Conservation (phyloP, 2,888 invertebrate genomes). For the Panzeria rudis region DNA sequence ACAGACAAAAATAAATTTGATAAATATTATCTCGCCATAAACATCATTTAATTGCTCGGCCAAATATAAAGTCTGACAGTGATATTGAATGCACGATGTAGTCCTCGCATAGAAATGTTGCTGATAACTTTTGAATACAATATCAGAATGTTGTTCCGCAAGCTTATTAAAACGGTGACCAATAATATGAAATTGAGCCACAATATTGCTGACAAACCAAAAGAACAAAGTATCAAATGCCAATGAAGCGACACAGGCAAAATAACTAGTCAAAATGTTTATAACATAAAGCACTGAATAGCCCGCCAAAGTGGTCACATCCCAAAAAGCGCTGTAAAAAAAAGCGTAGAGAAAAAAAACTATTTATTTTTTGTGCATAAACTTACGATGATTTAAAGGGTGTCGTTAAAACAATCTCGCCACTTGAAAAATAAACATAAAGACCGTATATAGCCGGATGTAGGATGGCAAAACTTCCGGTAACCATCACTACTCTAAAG, state of each 20-base stretch:
- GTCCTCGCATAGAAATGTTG: background rate
- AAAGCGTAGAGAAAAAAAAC: background rate
- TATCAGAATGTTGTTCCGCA: background rate
- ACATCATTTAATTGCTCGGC: slow-evolving; percentile 31
- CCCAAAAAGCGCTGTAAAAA: slow-evolving; percentile 45
- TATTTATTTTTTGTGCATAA: background rate
- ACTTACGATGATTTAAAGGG: slow-evolving; percentile 42
- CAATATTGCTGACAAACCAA: slow-evolving; percentile 58
- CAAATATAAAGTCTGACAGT: slow-evolving; percentile 33
- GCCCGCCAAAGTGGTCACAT: background rate
- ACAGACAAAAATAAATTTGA: slow-evolving; percentile 51
- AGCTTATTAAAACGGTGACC: slow-evolving; percentile 9
- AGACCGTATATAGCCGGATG: slow-evolving; percentile 11
- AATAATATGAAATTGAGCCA: slow-evolving; percentile 47
- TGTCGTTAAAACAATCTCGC: background rate
- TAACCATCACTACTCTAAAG: background rate
- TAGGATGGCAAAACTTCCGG: slow-evolving; percentile 7
- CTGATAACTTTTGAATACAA: too few relatives aligned
- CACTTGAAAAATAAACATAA: background rate
- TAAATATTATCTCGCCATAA: slow-evolving; percentile 52
- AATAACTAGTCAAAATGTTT: slow-evolving; percentile 22
- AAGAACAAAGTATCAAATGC: slow-evolving; percentile 51
- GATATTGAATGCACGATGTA: slow-evolving; percentile 27
- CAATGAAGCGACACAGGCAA: slow-evolving; percentile 1
- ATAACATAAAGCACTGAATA: slow-evolving; percentile 21